Percentiles rank a stretch among this genome's conserved stretches.
These are phyloP conservation scores for Diploptera punctata DNA, from an alignment of 2,888 invertebrate species.

Conservation along the genomic window DNA sequence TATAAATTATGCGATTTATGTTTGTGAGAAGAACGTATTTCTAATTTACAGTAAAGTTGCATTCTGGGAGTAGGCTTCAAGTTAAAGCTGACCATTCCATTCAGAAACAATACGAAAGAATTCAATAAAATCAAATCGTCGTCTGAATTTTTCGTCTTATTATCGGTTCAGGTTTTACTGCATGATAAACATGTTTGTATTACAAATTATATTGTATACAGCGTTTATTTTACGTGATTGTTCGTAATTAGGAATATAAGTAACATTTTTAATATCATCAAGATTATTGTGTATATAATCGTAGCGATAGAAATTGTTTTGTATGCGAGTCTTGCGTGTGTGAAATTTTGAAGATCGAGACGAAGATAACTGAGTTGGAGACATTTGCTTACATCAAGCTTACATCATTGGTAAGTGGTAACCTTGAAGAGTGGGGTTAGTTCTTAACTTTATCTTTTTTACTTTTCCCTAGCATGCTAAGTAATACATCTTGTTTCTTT, in stretches of 20 bases:
- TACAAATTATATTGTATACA: not conserved
- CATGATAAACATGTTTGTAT: not conserved
- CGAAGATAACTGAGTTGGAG: not conserved
- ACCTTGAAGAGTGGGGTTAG: too few relatives aligned
- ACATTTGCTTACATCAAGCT: not conserved
- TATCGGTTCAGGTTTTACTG: too few relatives aligned
- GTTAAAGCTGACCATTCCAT: conserved; percentile 9
- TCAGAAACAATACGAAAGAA: not conserved
- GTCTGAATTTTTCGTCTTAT: not conserved
- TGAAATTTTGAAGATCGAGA: not conserved
- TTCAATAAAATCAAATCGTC: not conserved
- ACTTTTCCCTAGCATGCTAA: too few relatives aligned
- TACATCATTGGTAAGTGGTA: not conserved
- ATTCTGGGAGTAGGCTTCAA: not conserved
- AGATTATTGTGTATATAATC: too few relatives aligned
- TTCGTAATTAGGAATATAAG: not conserved
- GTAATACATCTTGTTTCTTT: too few relatives aligned
- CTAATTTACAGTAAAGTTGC: too few relatives aligned
- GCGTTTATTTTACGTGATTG: not conserved
- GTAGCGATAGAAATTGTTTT: too few relatives aligned
- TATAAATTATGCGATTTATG: not conserved
- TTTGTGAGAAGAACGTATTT: not conserved
- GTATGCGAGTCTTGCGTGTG: not conserved
- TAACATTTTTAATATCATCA: too few relatives aligned
- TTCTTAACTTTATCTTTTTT: too few relatives aligned